Evolutionary conservation across 2,888 invertebrate species (phyloP).

Genomic region (Onchidella celtica): DNA sequence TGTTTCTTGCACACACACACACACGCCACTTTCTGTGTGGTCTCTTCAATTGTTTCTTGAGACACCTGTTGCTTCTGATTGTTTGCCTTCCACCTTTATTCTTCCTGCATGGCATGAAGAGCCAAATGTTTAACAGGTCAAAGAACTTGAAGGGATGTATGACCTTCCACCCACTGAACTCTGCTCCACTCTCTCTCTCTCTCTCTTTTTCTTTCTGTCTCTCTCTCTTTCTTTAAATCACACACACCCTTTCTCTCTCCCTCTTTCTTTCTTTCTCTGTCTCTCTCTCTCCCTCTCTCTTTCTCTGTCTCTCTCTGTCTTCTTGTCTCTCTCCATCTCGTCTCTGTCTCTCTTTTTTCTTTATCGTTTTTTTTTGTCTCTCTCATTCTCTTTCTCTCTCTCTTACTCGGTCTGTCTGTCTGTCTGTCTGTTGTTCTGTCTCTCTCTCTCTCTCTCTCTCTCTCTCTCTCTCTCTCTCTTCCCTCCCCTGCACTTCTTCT

Average conservation of each 20-base stretch:
- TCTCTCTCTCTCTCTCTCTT: not conserved
- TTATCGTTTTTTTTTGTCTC: not conserved
- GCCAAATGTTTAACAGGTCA: not conserved
- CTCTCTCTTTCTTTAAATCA: not conserved
- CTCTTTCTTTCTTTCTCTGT: not conserved
- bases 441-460: not conserved
- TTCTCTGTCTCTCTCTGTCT: not conserved
- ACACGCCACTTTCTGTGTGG: too few relatives aligned
- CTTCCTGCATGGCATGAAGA: too few relatives aligned
- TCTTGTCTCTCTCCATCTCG: not conserved
- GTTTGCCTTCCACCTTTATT: too few relatives aligned
- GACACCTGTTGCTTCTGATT: too few relatives aligned
- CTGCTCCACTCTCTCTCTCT: constrained; percentile 8
- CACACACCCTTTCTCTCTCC: not conserved
- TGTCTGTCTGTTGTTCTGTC: not conserved
- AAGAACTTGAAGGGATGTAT: not conserved
- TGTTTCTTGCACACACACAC: too few relatives aligned
- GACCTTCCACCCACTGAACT: not conserved
- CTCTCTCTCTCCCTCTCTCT: not conserved
- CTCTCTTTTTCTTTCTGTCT: not conserved
- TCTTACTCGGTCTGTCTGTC: not conserved
- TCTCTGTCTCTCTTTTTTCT: not conserved
- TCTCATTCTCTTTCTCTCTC: not conserved
- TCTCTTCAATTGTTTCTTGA: too few relatives aligned
- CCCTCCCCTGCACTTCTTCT: not conserved